These are phyloP conservation scores for Coenonympha glycerion DNA, from an alignment of 2,888 invertebrate species.

Conservation along the genomic window DNA sequence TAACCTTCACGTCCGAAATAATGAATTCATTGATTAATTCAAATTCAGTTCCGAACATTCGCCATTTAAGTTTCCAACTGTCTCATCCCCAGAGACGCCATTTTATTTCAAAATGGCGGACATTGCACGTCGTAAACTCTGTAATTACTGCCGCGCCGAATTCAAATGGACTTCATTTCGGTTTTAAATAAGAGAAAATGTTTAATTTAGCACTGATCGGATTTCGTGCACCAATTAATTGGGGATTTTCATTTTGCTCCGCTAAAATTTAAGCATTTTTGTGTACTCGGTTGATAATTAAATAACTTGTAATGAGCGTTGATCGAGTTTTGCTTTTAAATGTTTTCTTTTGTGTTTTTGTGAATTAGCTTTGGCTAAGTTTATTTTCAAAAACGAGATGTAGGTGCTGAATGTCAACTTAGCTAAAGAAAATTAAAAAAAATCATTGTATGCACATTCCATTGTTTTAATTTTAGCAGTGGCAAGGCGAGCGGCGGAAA, in stretches of 20 bases:
- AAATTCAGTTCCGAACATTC: constrained; percentile 51
- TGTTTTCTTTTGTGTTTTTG: background rate
- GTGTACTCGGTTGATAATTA: background rate
- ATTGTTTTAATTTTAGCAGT: background rate
- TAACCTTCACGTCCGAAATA: constrained; percentile 29
- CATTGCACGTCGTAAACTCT: constrained; percentile 72
- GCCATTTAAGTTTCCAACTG: constrained; percentile 48
- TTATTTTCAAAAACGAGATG: no score
- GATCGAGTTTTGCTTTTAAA: constrained; percentile 15
- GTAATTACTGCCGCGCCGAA: constrained; percentile 69
- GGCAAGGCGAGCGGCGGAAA: background rate
- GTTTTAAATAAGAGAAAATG: constrained; percentile 75
- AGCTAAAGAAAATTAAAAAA: no score
- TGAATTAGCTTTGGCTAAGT: background rate
- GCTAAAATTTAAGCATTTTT: constrained; percentile 12
- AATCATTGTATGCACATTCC: no score
- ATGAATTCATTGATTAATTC: constrained; percentile 64
- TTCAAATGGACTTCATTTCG: constrained; percentile 73
- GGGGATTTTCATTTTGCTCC: constrained; percentile 53
- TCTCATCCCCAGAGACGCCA: constrained; percentile 39
- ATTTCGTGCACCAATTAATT: constrained; percentile 65
- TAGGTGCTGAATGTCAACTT: no score
- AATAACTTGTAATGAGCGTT: constrained; percentile 19
- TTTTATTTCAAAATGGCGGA: constrained; percentile 48
- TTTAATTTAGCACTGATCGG: constrained; percentile 69